Conservation (phyloP, 2,113 vertebrate species). For the Mugil cephalus region DNA sequence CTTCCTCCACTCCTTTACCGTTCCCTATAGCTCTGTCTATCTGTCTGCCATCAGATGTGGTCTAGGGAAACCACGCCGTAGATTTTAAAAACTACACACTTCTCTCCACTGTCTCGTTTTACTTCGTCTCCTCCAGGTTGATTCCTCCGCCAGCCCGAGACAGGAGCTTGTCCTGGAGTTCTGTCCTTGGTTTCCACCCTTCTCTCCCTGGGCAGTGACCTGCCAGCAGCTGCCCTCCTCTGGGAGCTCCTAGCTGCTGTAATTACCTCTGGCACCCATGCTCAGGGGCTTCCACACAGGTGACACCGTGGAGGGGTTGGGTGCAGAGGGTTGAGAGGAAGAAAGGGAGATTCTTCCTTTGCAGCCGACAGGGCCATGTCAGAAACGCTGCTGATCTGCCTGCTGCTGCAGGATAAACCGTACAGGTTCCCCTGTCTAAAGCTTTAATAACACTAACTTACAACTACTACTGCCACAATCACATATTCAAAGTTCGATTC, state of each 20-base stretch:
- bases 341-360: slow-evolving; percentile 54
- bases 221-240: slow-evolving; percentile 68
- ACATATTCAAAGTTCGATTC: background rate
- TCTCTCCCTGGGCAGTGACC: slow-evolving; percentile 72
- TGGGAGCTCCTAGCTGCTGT: slow-evolving; percentile 75
- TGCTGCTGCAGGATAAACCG: slow-evolving; percentile 57
- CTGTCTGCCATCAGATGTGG: slow-evolving; percentile 28
- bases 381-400: slow-evolving; percentile 61
- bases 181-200: slow-evolving; percentile 70
- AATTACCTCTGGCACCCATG: slow-evolving; percentile 84
- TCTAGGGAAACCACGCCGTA: slow-evolving; percentile 45
- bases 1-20: slow-evolving; percentile 20
- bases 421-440: slow-evolving; percentile 16
- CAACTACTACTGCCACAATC: slow-evolving; percentile 4
- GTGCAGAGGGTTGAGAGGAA: slow-evolving; percentile 50
- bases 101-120: slow-evolving; percentile 41
- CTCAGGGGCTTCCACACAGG: slow-evolving; percentile 79
- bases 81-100: slow-evolving; percentile 18
- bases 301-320: slow-evolving; percentile 74
- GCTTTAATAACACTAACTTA: slow-evolving; percentile 25
- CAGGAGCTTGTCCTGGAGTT: slow-evolving; percentile 58
- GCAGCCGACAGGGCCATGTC: slow-evolving; percentile 63
- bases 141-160: slow-evolving; percentile 46
- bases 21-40: slow-evolving; percentile 22
- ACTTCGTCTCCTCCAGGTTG: slow-evolving; percentile 41